Evolutionary conservation across 37 sponge, comb jelly and placozoan genomes (phyloP), one percentile per base, ranked within the genome.

Genomic region (Amphimedon queenslandica): DNA sequence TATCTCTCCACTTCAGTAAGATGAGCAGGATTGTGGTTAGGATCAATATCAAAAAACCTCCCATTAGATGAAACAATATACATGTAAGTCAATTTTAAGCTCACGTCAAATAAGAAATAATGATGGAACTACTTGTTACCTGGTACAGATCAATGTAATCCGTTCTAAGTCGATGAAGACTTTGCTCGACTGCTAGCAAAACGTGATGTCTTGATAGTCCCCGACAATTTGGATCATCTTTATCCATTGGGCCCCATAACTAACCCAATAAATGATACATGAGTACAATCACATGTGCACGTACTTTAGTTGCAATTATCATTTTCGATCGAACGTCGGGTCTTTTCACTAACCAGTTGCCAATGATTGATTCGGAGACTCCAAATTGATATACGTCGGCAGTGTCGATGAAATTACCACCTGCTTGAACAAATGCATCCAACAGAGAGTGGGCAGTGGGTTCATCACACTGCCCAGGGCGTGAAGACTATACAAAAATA

Each of bases 401-500:
- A 23, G 95, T 94, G 73, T 94, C 95, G 36, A 94, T 81, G 82
- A 94, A 94, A 76, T 94, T 94, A 16, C 95, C 95, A 36, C 95
- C 95, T 1, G 79, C 57, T 29, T 76, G 85, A 27, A 91, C 85
- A 63, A 87, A 94, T 42, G 58, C 71, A 69, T 94, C 92, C 71
- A 90, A 41, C 1, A 94, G 37, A 24, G 36, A 47, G 58, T 90
- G 92, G 32, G 92, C 79, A 2, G 38, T 56, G 1, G 55, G 69
- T 51, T 94, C 95, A 69, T 94, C 82, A 2, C 73, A 66, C 64
- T 94, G 95, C 0, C 95, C 95, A 1, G 95, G 95, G 10, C 93
- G 76, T 23, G 41, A 56, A 24, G 67, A 67, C 80, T 85, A 37
- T 1, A 55, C 13, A 56, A 10, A 51, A 23, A 8, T 33, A 20